Percentiles rank a stretch among this genome's conserved stretches.
phyloP scores from a whole-genome alignment of 2,113 vertebrate species.

The Colinus virginianus region DNA sequence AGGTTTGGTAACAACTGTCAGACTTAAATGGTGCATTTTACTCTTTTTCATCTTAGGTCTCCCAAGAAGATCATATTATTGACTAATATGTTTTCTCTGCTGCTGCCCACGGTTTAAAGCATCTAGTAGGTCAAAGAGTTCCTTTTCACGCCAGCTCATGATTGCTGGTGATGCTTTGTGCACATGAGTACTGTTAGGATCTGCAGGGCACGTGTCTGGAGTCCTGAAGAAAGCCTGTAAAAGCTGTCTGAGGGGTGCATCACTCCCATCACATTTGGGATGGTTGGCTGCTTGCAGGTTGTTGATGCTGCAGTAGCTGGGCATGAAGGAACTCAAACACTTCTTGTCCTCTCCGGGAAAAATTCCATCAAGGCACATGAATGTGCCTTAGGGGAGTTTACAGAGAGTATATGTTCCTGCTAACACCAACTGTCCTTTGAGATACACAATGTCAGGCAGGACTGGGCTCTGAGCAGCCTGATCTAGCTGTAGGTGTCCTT shows the following conservation, averaged over 20 bases:
- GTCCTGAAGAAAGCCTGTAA: neutral
- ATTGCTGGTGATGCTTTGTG: neutral
- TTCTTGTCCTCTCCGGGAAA: neutral
- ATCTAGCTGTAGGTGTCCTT: too few relatives aligned
- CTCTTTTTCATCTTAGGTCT: constrained; percentile 17
- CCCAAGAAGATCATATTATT: constrained; percentile 45
- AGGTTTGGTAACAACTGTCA: constrained; percentile 19
- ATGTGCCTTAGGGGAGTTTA: neutral
- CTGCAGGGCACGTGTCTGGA: neutral
- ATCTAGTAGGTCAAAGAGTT: neutral
- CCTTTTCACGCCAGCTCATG: fast-evolving
- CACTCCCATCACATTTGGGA: neutral
- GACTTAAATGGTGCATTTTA: constrained; percentile 46
- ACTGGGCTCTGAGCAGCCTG: too few relatives aligned
- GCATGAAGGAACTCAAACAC: neutral
- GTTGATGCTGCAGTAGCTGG: neutral
- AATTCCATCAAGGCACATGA: neutral
- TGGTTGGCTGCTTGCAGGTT: neutral
- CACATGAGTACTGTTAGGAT: neutral
- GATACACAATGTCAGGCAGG: too few relatives aligned
- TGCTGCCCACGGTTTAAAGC: neutral
- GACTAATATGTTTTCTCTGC: neutral
- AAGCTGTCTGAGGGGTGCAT: neutral
- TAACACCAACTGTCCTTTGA: neutral
- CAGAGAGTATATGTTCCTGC: neutral